Percentiles rank a stretch among this genome's conserved stretches.
These are phyloP conservation scores for Oenanthe oenanthe DNA, from an alignment of 2,113 vertebrate genomes.

Conservation along the genomic window DNA sequence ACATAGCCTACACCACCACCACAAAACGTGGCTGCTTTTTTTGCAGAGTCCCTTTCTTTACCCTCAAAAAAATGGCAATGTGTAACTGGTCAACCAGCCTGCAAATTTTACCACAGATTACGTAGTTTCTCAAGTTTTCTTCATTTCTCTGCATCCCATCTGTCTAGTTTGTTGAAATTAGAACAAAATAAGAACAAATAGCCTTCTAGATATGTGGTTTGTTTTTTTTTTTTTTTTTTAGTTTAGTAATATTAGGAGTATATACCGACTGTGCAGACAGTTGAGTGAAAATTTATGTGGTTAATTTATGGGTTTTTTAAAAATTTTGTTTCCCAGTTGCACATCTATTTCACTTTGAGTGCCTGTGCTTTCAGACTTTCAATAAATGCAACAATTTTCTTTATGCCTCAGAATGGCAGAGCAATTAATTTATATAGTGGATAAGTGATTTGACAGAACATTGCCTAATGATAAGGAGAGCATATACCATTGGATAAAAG, in stretches of 20 bases:
- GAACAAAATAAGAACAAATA: neutral
- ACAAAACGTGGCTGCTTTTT: neutral
- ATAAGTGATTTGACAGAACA: neutral
- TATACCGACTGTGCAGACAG: neutral
- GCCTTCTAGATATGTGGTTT: neutral
- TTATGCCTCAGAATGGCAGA: neutral
- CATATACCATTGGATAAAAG: neutral
- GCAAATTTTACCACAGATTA: neutral
- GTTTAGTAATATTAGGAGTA: neutral
- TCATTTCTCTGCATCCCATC: neutral
- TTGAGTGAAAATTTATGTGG: neutral
- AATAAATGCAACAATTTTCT: neutral
- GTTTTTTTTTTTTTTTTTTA: neutral
- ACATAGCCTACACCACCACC: fast-evolving
- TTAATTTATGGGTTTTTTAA: neutral
- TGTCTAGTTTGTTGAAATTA: neutral
- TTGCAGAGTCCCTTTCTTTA: neutral
- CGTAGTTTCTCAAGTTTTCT: neutral
- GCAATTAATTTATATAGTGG: neutral
- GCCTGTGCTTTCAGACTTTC: neutral
- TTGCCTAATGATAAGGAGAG: neutral
- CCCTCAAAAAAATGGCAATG: neutral
- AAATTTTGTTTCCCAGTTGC: neutral
- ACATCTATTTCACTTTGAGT: neutral
- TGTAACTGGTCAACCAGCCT: neutral